A percentile compares a stretch with the other conserved stretches of the same genome.
These are phyloP conservation scores for Myiozetetes cayanensis DNA, from an alignment of 2,113 vertebrate genomes.

Conservation along the genomic window DNA sequence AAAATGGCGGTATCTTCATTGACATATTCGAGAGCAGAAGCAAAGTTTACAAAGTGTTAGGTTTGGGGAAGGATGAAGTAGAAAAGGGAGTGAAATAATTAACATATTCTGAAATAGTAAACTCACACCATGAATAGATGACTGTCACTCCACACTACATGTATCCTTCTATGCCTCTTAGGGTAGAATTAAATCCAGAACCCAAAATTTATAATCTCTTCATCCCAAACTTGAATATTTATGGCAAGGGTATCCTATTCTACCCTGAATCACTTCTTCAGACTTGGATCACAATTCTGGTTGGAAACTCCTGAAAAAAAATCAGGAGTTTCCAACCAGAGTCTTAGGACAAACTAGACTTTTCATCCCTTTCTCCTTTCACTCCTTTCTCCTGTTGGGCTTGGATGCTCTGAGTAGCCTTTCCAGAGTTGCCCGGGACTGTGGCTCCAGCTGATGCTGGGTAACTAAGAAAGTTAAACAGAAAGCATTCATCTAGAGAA, in stretches of 20 bases:
- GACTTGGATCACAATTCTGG: not conserved
- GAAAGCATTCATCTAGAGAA: constrained; percentile 29
- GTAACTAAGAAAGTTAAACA: constrained; percentile 39
- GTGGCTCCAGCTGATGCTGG: not conserved
- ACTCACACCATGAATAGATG: not conserved
- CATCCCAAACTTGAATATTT: not conserved
- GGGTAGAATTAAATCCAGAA: not conserved
- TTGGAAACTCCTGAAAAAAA: not conserved
- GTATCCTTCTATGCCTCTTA: not conserved
- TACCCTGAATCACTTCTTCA: not conserved
- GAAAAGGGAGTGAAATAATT: not conserved
- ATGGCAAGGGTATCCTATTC: not conserved
- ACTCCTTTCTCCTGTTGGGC: not conserved
- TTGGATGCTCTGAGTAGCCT: not conserved
- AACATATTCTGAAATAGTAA: not conserved
- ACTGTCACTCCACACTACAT: not conserved
- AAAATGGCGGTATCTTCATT: not conserved
- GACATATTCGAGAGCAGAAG: not conserved
- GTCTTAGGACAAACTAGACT: not conserved
- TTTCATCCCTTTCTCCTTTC: not conserved
- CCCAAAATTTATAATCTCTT: not conserved
- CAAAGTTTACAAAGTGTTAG: not conserved
- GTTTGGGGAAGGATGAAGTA: not conserved
- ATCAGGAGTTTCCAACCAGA: not conserved
- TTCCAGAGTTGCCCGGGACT: not conserved